Base-by-base conservation (phyloP, 2,113 vertebrate species). In the Mesoclemmys tuberculata region DNA sequence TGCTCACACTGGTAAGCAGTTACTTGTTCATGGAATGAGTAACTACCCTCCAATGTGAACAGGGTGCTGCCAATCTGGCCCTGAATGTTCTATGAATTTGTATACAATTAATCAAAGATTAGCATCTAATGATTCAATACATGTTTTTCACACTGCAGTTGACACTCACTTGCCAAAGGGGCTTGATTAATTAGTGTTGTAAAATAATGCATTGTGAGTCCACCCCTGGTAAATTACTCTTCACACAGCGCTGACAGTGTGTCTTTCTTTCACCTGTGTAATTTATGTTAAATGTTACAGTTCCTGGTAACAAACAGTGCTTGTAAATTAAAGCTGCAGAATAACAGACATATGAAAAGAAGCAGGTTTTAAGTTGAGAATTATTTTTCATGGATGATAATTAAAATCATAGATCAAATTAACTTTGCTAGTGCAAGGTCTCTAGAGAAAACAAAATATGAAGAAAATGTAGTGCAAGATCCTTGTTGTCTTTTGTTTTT, bases 201-300 rank as follows among this genome's bases (percentile, higher is more conserved):
- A 88, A 95, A 80, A 93, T 93, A 94, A 96, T 61, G 35, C 55
- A 86, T 93, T 91, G 77, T 93, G 77, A 97, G 71, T 77, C 84
- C 90, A 61, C 87, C 86, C 13, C 41, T 85, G 54, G 68, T 41
- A 94, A 96, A 97, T 97, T 96, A 93, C 88, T 96, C 94, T 93
- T 96, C 92, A 93, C 0, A 1, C 58, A 91, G 88, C 85, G 87
- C 41, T 93, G 94, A 87, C 93, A 94, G 80, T 3, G 4, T 77
- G 54, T 91, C 79, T 90, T 55, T 87, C 58, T 96, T 93, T 88
- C 86, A 97, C 93, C 94, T 97, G 83, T 91, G 80, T 87, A 96
- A 96, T 97, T 96, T 94, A 93, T 90, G 88, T 18, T 52, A 92
- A 94, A 55, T 89, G 55, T 84, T 93, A 82, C 41, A 95, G 80